Conservation (phyloP, 2,888 invertebrate species). For the Apamea epomidion region DNA sequence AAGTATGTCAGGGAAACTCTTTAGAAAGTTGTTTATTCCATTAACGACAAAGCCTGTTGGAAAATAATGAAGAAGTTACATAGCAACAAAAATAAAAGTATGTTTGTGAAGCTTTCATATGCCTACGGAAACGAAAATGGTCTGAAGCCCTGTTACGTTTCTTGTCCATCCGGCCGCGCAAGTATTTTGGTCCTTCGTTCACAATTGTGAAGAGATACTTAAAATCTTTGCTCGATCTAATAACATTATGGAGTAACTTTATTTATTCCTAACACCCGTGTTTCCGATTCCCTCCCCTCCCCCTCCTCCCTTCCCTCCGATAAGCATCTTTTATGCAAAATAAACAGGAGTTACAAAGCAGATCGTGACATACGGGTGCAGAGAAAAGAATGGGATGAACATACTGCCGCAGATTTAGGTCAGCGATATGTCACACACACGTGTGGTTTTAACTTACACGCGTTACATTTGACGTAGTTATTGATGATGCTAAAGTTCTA, state of each 20-base stretch:
- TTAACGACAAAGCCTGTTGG: conserved; percentile 3
- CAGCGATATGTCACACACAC: conserved; percentile 71
- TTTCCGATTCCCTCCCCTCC: conserved; percentile 7
- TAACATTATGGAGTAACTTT: not conserved
- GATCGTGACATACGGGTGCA: conserved; percentile 71
- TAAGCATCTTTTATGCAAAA: conserved; percentile 63
- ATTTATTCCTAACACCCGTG: not conserved
- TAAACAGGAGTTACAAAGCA: conserved; percentile 43
- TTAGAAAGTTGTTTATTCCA: conserved; percentile 25
- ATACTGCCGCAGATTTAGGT: conserved; percentile 71
- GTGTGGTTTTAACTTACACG: conserved; percentile 21
- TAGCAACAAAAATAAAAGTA: not conserved
- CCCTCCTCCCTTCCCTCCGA: no score
- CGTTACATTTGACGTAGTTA: conserved; percentile 24
- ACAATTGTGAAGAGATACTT: not conserved
- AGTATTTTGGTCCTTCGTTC: conserved; percentile 25
- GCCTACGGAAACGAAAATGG: not conserved
- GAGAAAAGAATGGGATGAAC: conserved; percentile 60
- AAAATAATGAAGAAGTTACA: conserved; percentile 7
- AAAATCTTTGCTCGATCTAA: not conserved
- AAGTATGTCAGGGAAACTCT: conserved; percentile 51
- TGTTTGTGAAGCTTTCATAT: not conserved
- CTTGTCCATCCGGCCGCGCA: not conserved
- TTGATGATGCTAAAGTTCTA: not conserved
- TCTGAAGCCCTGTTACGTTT: not conserved